Base-by-base conservation (phyloP, 2,888 invertebrate genomes). In the Agrotis exclamationis region DNA sequence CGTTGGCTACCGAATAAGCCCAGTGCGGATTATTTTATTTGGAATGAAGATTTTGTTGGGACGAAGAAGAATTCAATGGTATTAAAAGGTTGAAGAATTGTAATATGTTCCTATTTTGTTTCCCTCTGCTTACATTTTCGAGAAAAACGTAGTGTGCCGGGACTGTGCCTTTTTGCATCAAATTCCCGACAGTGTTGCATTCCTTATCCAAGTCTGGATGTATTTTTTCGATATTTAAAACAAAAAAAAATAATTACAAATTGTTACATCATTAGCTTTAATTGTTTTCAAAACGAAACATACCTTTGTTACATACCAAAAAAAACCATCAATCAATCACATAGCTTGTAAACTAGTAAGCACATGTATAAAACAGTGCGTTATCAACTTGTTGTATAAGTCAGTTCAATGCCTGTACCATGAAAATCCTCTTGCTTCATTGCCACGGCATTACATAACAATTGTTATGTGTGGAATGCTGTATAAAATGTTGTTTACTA, bases 301-400 rank as follows among this genome's bases (percentile, higher is more conserved):
- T 5, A 28, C 5, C 5, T 28, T 28, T 28, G 28, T 28, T 28
- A 28, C 28, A 28, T 28, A 28, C n/a, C n/a, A 28, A 28, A 28
- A 28, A 28, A 0, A 28, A 28, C 20, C 13, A 64, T 64, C 62
- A 68, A 62, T 45, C 22, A 53, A 50, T 50, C n/a, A 54, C 39
- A 22, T 47, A 62, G 59, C n/a, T 50, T 47, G 63, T 24, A 20
- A 54, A 13, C 57, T 22, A 58, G 39, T 65, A 50, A 65, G 63
- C n/a, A 44, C 48, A 80, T 3, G 5, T 6, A 33, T 70, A 70
- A 75, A 78, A 56, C 44, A 51, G 18, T 2, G n/a, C 57, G 58
- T 76, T 76, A 80, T 76, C 78, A 63, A 65, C 47, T 56, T 50
- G 48, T 80, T 70, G 47, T 65, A 65, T 39, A 48, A 67, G 67